A percentile compares a stretch with the other conserved stretches of the same genome.
phyloP scores from a whole-genome alignment of 2,888 invertebrate species.

The Acronicta leporina region DNA sequence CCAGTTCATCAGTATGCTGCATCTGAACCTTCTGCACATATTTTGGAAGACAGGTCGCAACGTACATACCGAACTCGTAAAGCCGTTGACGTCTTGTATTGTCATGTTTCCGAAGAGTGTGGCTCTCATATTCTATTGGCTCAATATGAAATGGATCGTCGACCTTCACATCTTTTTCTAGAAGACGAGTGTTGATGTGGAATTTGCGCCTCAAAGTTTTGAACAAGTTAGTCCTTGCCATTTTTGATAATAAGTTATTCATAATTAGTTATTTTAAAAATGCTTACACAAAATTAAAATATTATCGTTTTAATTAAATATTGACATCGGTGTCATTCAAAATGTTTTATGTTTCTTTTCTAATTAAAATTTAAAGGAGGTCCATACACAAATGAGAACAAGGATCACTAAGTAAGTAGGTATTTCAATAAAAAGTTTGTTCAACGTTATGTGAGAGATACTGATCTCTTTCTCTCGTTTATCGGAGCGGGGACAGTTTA shows the following conservation, averaged over 20 bases:
- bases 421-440: too few species aligned
- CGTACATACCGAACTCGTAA: slow-evolving; percentile 82
- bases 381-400: neutral
- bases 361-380: slow-evolving; percentile 1
- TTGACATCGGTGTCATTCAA: slow-evolving; percentile 15
- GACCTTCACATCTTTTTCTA: slow-evolving; percentile 12
- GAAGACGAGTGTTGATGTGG: slow-evolving; percentile 1
- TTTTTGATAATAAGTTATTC: slow-evolving; percentile 29
- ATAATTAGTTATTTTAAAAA: slow-evolving; percentile 18
- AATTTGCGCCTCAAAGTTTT: slow-evolving; percentile 14
- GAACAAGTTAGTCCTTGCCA: slow-evolving; percentile 9
- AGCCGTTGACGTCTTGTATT: slow-evolving; percentile 72
- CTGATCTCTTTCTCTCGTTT: too few species aligned
- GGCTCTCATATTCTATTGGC: slow-evolving; percentile 65
- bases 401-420: too few species aligned
- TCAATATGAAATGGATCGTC: slow-evolving; percentile 24
- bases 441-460: too few species aligned
- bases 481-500: too few species aligned
- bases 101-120: slow-evolving; percentile 75
- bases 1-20: slow-evolving; percentile 79
- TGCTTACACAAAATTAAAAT: neutral
- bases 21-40: slow-evolving; percentile 81
- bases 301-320: neutral
- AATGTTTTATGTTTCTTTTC: neutral
- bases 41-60: slow-evolving; percentile 81